These are phyloP conservation scores for Drosophila limbata DNA, from an alignment of 2,888 invertebrate species.

Conservation along the genomic window DNA sequence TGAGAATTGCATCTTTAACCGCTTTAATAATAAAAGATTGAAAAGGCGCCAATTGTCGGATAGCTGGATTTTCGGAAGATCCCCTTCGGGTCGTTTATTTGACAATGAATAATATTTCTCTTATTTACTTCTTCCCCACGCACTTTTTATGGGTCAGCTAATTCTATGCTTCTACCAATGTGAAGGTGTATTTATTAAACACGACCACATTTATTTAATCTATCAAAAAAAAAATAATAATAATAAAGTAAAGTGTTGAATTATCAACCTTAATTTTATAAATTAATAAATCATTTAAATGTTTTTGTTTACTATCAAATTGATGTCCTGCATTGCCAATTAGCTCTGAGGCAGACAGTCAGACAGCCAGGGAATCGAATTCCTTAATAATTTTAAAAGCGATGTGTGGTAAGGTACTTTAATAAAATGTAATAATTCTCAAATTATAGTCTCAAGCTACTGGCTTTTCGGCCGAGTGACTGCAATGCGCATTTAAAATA, in stretches of 20 bases:
- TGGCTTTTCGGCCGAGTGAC: conserved; percentile 58
- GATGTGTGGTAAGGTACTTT: background rate
- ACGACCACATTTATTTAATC: too few species aligned
- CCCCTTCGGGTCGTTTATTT: too few species aligned
- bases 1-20: background rate
- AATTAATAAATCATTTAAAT: background rate
- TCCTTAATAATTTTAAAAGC: background rate
- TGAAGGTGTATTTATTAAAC: too few species aligned
- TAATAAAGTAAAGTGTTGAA: background rate
- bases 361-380: background rate
- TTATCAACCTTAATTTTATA: background rate
- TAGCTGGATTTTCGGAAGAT: too few species aligned
- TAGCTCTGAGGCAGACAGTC: background rate
- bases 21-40: background rate
- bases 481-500: conserved; percentile 75
- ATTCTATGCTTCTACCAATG: too few species aligned
- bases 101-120: too few species aligned
- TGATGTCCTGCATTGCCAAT: background rate
- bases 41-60: too few species aligned
- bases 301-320: too few species aligned
- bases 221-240: too few species aligned
- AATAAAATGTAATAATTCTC: conserved; percentile 3
- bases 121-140: too few species aligned
- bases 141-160: too few species aligned
- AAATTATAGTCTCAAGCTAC: conserved; percentile 9